Conservation (phyloP, 2,888 invertebrate genomes). For the Anarsia innoxiella region DNA sequence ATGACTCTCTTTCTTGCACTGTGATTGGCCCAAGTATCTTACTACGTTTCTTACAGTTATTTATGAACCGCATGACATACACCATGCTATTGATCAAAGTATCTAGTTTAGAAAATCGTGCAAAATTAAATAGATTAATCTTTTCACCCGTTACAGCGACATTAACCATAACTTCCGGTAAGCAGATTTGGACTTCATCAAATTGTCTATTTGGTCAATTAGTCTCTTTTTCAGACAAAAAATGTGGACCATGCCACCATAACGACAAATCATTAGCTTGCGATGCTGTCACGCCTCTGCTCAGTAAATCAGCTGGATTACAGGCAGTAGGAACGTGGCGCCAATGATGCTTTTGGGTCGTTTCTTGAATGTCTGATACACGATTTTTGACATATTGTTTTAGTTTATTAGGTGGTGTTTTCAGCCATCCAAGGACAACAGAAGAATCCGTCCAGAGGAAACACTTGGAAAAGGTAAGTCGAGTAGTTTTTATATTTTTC, state of each 20-base stretch:
- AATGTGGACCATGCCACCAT: conserved; percentile 24
- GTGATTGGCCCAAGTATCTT: conserved; percentile 6
- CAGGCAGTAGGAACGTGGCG: conserved; percentile 21
- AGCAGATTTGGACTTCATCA: not conserved
- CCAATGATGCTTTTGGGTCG: conserved; percentile 17
- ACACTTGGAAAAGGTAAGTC: not conserved
- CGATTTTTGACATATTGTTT: conserved; percentile 23
- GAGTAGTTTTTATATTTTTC: conserved; percentile 13
- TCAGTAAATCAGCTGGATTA: conserved; percentile 25
- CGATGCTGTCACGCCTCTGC: conserved; percentile 21
- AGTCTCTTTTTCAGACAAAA: conserved; percentile 8
- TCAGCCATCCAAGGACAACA: conserved; percentile 24
- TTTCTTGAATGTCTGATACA: conserved; percentile 24
- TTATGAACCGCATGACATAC: conserved; percentile 12
- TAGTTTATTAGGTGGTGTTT: conserved; percentile 13
- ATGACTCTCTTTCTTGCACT: conserved; percentile 6
- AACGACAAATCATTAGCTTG: conserved; percentile 11
- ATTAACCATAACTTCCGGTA: conserved; percentile 2
- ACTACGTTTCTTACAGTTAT: conserved; percentile 10
- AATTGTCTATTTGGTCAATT: conserved; percentile 14
- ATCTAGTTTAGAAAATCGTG: conserved; percentile 7
- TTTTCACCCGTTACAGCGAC: not conserved
- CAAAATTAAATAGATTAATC: not conserved
- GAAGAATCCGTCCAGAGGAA: conserved; percentile 24
- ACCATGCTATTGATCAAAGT: conserved; percentile 7